Evolutionary conservation across 2,113 vertebrate species (phyloP).

Genomic region (Heterocephalus glaber): DNA sequence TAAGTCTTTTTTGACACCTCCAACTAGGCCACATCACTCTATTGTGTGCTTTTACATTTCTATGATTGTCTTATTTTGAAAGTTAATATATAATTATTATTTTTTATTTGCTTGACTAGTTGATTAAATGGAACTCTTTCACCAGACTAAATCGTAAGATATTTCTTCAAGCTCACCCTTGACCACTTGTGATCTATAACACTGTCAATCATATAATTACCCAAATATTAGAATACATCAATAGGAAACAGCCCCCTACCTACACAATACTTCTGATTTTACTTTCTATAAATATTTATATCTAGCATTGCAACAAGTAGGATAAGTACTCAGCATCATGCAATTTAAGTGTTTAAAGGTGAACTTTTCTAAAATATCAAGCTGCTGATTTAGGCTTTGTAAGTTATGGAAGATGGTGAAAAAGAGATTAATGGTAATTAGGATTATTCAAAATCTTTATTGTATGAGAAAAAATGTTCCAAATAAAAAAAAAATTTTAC

Average conservation of each 20-base stretch:
- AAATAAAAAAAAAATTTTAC: conserved; percentile 8
- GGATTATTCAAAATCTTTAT: conserved; percentile 23
- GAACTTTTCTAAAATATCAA: neutral
- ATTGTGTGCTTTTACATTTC: neutral
- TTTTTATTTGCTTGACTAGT: neutral
- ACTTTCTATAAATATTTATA: neutral
- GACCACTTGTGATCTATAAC: neutral
- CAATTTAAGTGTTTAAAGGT: conserved; percentile 23
- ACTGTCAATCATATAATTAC: neutral
- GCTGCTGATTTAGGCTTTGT: conserved; percentile 16
- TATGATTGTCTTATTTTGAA: neutral
- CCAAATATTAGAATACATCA: neutral
- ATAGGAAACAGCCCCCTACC: neutral
- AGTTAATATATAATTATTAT: neutral
- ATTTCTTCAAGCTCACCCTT: neutral
- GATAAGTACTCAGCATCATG: neutral
- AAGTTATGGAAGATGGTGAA: neutral
- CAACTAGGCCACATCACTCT: neutral
- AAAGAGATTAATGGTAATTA: conserved; percentile 8
- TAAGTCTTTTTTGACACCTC: neutral
- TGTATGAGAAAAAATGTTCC: conserved; percentile 17
- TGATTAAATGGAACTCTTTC: neutral
- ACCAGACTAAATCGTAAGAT: neutral
- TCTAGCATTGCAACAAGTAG: neutral
- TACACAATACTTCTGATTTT: neutral